A percentile compares a stretch with the other conserved stretches of the same genome.
These are phyloP conservation scores for Hirtodrosophila histrioides DNA, from an alignment of 2,888 invertebrate species.

Conservation along the genomic window DNA sequence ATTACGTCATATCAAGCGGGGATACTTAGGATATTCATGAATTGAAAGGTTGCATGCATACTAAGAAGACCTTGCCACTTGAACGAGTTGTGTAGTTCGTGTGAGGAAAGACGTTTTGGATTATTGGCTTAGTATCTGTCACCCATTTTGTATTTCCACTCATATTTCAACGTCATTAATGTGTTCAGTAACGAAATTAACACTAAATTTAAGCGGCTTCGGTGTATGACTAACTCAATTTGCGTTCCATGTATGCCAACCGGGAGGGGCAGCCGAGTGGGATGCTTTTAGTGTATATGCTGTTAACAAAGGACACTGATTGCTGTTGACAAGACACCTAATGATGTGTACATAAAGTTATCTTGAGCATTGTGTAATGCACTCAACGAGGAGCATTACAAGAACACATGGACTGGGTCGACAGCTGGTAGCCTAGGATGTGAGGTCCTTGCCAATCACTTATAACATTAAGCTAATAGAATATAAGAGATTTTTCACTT, in stretches of 20 bases:
- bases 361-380: slow-evolving; percentile 57
- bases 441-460: slow-evolving; percentile 35
- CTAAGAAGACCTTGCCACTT: slow-evolving; percentile 28
- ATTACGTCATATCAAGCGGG: slow-evolving; percentile 18
- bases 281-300: slow-evolving; percentile 56
- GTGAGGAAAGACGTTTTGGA: slow-evolving; percentile 1
- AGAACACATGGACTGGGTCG: not conserved
- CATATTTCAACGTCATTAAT: slow-evolving; percentile 62
- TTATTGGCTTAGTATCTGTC: slow-evolving; percentile 55
- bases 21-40: slow-evolving; percentile 36
- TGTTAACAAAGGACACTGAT: slow-evolving; percentile 71
- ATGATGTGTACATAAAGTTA: slow-evolving; percentile 66
- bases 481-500: slow-evolving; percentile 41
- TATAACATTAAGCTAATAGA: slow-evolving; percentile 41
- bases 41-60: slow-evolving; percentile 27
- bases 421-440: not conserved
- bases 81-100: slow-evolving; percentile 38
- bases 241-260: slow-evolving; percentile 33
- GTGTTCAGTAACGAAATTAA: slow-evolving; percentile 71
- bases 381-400: slow-evolving; percentile 42
- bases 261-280: slow-evolving; percentile 15
- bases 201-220: slow-evolving; percentile 72
- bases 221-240: slow-evolving; percentile 67
- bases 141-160: slow-evolving; percentile 23
- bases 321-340: slow-evolving; percentile 67